Evolutionary conservation across 30 jellyfish, hydroid and myxozoan species (phyloP).

Genomic region (Turritopsis dohrnii): DNA sequence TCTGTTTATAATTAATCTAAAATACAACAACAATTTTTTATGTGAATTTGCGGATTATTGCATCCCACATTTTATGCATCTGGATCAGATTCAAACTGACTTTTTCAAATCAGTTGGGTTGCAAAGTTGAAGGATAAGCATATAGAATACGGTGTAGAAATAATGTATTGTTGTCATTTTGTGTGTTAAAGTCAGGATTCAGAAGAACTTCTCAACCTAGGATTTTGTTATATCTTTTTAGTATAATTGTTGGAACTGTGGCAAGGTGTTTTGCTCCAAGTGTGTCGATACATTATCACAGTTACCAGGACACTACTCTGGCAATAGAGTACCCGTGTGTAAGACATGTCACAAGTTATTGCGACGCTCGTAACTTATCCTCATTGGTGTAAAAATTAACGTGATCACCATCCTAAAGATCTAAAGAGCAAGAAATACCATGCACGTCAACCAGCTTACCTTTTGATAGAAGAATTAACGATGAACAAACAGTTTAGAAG

Average conservation of each 20-base stretch:
- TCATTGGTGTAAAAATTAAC: background rate
- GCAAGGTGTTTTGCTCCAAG: constrained; percentile 78
- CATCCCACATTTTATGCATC: too few species aligned
- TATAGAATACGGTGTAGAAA: too few species aligned
- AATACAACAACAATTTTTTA: too few species aligned
- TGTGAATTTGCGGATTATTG: too few species aligned
- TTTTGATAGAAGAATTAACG: background rate
- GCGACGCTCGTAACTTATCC: constrained; percentile 26
- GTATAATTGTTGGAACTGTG: constrained; percentile 97
- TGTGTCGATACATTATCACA: constrained; percentile 70
- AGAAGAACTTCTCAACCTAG: background rate
- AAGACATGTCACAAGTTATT: constrained; percentile 63
- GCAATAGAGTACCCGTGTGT: constrained; percentile 88
- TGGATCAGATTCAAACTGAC: too few species aligned
- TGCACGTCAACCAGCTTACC: background rate
- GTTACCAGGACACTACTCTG: constrained; percentile 92
- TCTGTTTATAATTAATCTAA: too few species aligned
- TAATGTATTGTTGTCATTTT: background rate
- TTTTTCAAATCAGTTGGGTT: too few species aligned
- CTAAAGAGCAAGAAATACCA: background rate
- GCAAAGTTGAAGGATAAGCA: too few species aligned
- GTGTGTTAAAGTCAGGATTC: too few species aligned
- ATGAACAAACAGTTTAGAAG: background rate
- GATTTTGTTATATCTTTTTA: constrained; percentile 14
- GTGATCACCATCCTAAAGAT: background rate